A percentile compares a stretch with the other conserved stretches of the same genome.
phyloP scores from a whole-genome alignment of 2,797 vertebrate genomes.

The Mustela erminea region DNA sequence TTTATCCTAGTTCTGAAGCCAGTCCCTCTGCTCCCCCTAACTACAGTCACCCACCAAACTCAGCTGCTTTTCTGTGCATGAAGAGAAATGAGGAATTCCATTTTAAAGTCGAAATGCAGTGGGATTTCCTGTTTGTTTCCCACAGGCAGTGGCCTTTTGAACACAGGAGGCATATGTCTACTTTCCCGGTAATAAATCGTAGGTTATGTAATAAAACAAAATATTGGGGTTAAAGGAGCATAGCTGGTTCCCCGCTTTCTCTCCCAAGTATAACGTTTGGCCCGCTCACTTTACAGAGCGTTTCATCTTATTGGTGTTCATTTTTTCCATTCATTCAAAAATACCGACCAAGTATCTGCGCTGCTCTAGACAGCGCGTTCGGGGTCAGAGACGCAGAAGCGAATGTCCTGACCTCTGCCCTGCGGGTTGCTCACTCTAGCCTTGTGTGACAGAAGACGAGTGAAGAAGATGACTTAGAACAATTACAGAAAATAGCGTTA shows the following conservation, averaged over 20 bases:
- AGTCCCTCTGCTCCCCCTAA: neutral
- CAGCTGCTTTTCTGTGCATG: neutral
- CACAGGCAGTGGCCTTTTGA: neutral
- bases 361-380: neutral
- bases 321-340: neutral
- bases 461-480: neutral
- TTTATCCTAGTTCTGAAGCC: neutral
- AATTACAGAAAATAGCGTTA: neutral
- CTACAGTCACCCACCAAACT: neutral
- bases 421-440: neutral
- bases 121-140: conserved; percentile 45
- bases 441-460: neutral
- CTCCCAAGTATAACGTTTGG: neutral
- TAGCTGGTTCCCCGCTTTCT: neutral
- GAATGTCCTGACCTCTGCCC: neutral
- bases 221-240: neutral
- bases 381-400: neutral
- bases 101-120: neutral
- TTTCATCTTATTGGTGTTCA: neutral
- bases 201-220: conserved; percentile 40
- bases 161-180: neutral
- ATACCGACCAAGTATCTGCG: too few relatives aligned
- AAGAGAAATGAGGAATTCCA: conserved; percentile 29
- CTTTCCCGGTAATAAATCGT: conserved; percentile 43
- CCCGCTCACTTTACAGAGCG: neutral